Conservation (phyloP, 2,113 vertebrate species). For the Grammomys surdaster region DNA sequence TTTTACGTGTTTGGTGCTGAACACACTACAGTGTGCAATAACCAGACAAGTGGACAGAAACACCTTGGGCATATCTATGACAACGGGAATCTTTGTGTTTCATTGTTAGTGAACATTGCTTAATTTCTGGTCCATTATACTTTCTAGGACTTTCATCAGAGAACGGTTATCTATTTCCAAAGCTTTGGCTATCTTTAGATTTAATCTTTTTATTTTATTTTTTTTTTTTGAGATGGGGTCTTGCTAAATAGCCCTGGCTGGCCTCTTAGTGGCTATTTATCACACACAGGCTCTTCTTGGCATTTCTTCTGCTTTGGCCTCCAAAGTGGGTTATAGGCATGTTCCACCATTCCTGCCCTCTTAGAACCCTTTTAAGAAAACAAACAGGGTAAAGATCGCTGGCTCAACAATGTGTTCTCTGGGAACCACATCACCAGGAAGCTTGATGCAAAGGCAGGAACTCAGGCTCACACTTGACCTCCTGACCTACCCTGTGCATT, state of each 20-base stretch:
- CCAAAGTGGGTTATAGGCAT: background rate
- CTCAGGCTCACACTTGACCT: background rate
- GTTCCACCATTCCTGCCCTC: too few relatives aligned
- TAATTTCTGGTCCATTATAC: background rate
- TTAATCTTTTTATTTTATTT: background rate
- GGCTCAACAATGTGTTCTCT: background rate
- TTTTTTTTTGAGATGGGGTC: background rate
- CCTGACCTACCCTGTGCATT: background rate
- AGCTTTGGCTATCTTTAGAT: background rate
- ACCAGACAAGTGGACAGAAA: background rate
- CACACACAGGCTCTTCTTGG: background rate
- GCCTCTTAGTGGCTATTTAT: background rate
- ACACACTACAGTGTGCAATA: background rate
- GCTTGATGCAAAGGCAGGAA: background rate
- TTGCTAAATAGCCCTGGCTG: background rate
- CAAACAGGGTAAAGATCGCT: background rate
- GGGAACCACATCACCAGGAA: background rate
- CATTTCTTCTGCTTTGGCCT: background rate
- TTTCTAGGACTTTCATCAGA: background rate
- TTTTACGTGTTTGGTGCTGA: background rate
- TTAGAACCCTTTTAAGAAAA: background rate
- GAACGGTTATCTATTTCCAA: slow-evolving; percentile 21
- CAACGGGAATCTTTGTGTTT: background rate
- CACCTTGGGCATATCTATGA: background rate
- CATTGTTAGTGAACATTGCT: background rate